A percentile compares a stretch with the other conserved stretches of the same genome.
phyloP scores from a whole-genome alignment of 1,140 invertebrate species.

The Scaptomyza pallida region DNA sequence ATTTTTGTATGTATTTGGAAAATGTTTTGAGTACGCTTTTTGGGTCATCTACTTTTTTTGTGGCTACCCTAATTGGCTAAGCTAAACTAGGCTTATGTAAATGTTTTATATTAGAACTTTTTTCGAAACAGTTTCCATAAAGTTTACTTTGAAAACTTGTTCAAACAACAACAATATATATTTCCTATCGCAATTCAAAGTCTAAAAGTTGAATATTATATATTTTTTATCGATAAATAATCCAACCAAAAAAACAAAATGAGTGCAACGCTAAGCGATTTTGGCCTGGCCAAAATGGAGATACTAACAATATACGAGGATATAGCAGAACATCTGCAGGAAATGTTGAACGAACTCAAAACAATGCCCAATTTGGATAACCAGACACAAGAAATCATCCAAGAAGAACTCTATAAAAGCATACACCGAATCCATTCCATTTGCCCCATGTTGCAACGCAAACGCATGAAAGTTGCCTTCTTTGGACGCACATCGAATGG shows the following conservation, averaged over 20 bases:
- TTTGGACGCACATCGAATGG: conserved; percentile 99
- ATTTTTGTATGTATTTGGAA: conserved; percentile 37
- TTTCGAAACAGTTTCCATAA: too few species aligned
- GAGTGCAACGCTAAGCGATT: conserved; percentile 81
- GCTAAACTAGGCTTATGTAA: background rate
- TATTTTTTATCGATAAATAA: conserved; percentile 6
- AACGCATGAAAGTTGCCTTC: conserved; percentile 99
- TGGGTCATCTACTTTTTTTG: conserved; percentile 43
- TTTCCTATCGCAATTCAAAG: background rate
- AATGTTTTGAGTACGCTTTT: conserved; percentile 28
- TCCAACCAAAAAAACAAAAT: background rate
- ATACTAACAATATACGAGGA: conserved; percentile 84
- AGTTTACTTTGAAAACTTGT: background rate
- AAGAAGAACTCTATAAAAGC: conserved; percentile 87
- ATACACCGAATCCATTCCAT: conserved; percentile 96
- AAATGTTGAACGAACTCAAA: conserved; percentile 20
- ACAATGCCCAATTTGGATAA: conserved; percentile 41
- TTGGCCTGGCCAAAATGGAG: conserved; percentile 85
- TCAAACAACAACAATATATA: background rate
- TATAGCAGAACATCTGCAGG: conserved; percentile 16
- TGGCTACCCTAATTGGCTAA: conserved; percentile 16
- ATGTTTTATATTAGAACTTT: too few species aligned
- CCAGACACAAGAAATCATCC: conserved; percentile 83
- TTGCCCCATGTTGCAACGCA: conserved; percentile 94
- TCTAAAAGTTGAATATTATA: conserved; percentile 7